Percentiles rank a stretch among this genome's conserved stretches.
Conservation (phyloP, 2,888 invertebrate genomes). For the Acanthosepion pharaonis region DNA sequence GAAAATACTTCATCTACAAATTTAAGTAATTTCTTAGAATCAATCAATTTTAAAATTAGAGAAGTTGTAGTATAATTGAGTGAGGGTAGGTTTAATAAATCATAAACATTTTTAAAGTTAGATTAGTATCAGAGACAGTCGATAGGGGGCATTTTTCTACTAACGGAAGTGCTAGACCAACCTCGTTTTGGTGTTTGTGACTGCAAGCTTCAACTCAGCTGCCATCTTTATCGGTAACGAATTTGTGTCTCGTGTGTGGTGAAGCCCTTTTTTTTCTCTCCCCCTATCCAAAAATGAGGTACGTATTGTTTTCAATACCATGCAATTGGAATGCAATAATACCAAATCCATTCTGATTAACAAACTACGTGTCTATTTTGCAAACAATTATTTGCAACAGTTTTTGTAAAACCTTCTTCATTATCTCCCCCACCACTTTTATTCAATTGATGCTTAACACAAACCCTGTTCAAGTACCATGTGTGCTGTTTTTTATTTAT, state of each 20-base stretch:
- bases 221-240: slow-evolving; percentile 33
- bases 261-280: background rate
- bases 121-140: background rate
- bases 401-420: background rate
- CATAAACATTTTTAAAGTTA: no score
- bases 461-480: background rate
- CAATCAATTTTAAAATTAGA: no score
- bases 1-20: no score
- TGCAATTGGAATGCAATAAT: background rate
- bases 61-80: no score
- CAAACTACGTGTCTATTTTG: background rate
- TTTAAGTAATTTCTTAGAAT: no score
- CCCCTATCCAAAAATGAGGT: slow-evolving; percentile 23
- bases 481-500: background rate
- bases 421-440: background rate
- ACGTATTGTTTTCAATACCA: background rate
- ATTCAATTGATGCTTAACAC: background rate
- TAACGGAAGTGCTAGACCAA: slow-evolving; percentile 8
- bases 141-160: background rate
- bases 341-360: background rate
- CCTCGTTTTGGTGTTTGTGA: background rate
- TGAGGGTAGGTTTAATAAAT: no score
- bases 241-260: slow-evolving; percentile 33
- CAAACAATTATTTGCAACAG: background rate
- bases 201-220: background rate